Percentiles rank a stretch among this genome's conserved stretches.
phyloP scores from a whole-genome alignment of 2,797 vertebrate species.

The Clarias pachynema region DNA sequence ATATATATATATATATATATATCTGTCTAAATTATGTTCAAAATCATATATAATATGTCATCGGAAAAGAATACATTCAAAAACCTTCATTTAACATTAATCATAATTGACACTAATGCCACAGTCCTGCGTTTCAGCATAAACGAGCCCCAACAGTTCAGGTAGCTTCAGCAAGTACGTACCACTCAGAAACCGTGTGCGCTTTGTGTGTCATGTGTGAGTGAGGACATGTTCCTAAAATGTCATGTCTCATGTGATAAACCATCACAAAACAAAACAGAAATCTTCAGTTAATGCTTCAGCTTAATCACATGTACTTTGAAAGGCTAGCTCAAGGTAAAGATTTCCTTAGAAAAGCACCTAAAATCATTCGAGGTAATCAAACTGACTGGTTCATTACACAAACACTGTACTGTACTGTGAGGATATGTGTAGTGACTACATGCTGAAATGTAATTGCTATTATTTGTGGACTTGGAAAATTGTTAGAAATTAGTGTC shows the following conservation, averaged over 20 bases:
- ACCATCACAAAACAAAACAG: slow-evolving; percentile 5
- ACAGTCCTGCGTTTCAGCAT: background rate
- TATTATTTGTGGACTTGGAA: background rate
- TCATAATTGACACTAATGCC: background rate
- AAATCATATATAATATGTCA: background rate
- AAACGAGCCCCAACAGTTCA: background rate
- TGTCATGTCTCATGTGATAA: background rate
- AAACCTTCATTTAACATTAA: background rate
- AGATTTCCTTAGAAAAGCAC: slow-evolving; percentile 64
- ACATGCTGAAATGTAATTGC: slow-evolving; percentile 29
- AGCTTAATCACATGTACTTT: background rate
- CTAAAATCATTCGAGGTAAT: slow-evolving; percentile 70
- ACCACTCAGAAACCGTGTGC: slow-evolving; percentile 2
- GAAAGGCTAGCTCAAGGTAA: slow-evolving; percentile 23
- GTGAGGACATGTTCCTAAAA: background rate
- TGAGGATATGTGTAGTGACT: slow-evolving; percentile 1
- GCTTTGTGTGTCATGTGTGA: background rate
- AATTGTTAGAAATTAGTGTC: background rate
- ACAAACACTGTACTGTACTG: background rate
- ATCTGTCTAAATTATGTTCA: background rate
- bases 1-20: background rate
- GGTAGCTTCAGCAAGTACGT: background rate
- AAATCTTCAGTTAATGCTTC: slow-evolving; percentile 15
- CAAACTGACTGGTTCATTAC: slow-evolving; percentile 24
- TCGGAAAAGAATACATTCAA: slow-evolving; percentile 6